Evolutionary conservation across 2,888 invertebrate genomes (phyloP), one percentile per base, ranked within the genome.

Genomic region (Incurvaria masculella): DNA sequence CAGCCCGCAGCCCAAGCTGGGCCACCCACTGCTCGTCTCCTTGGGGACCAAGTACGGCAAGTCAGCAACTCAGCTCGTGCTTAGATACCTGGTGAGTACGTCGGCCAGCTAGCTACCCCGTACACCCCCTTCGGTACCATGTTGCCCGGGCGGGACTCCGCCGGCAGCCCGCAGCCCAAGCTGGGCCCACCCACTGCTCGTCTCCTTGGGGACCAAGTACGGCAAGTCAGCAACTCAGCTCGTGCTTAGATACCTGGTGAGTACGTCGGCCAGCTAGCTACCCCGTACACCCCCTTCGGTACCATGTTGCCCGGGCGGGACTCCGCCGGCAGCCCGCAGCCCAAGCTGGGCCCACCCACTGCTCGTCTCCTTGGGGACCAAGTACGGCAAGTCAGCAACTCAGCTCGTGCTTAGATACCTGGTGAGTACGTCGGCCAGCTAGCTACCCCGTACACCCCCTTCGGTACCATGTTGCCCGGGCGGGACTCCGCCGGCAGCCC

Each of bases 371-470:
- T 79, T 88, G 3, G 84, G 73, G 0, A 68, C 80, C 45, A 87
- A 87, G 52, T 76, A 88, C 51, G 75, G 75, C 0, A 88, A 88
- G 64, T 81, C 82, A 0, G 71, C 83, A 1, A 80, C 84, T 0
- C 88, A 88, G 66, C 64, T 88, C 21, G 72, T 81, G 1, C 60
- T 86, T 19, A 75, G 84, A 61, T 86, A 83, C 64, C 66, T 85
- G 74, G 85, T 85, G 63, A 66, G 60, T 53, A n/a, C n/a, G n/a
- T n/a, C n/a, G n/a, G n/a, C n/a, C n/a, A n/a, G n/a, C n/a, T n/a
- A n/a, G n/a, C n/a, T n/a, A 83, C 74, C 50, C 89, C 87, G 0
- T 91, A 89, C 68, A 86, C 86, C 65, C 87, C 88, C 1, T 68
- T 90, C 17, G 88, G 87, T 16, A 85, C 86, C 11, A 18, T 44